Evolutionary conservation across 2,797 vertebrate genomes (phyloP), one percentile per base, ranked within the genome.

Genomic region (Diceros bicornis): DNA sequence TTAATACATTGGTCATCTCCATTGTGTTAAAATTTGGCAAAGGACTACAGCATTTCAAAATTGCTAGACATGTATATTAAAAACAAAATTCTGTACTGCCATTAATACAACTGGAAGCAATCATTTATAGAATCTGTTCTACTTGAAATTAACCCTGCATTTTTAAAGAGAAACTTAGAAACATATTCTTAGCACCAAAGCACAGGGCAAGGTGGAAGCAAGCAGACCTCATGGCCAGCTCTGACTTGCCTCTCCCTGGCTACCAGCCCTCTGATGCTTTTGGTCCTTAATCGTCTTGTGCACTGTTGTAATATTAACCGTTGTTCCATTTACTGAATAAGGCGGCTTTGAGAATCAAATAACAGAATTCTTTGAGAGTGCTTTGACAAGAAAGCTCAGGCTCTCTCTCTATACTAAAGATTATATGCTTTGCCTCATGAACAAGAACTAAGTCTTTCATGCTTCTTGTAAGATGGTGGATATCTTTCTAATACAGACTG

Each of bases 161-260:
- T 62, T 52, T 89, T 29, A 85, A 77, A 47, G 21, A 66, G 47
- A 92, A 23, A n/a, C 6, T 55, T 18, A 71, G 61, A 71, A 52
- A 34, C 0, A 16, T 16, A 25, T 41, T 71, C 44, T 71, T 27
- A n/a, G 29, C 25, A 44, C 9, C 27, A 25, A 47, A 57, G 72
- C 64, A 21, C 10, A 59, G 82, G 25, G 6, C 52, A 74, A 17
- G 4, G 41, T 7, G 11, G 8, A 7, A n/a, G 29, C 3, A 47
- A n/a, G 6, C 50, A 50, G 50, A 44, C 2, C 32, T 61, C 37
- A 0, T 0, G 6, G 1, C 8, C 41, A 13, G 1, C 8, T 2
- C 9, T 9, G 34, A 5, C 29, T 11, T 14, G 5, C 6, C 34
- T 1, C 27, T 17, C 32, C 17, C 21, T 10, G 50, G 13, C 21